phyloP scores from a whole-genome alignment of 2,113 vertebrate species.

The Amphilophus citrinellus region DNA sequence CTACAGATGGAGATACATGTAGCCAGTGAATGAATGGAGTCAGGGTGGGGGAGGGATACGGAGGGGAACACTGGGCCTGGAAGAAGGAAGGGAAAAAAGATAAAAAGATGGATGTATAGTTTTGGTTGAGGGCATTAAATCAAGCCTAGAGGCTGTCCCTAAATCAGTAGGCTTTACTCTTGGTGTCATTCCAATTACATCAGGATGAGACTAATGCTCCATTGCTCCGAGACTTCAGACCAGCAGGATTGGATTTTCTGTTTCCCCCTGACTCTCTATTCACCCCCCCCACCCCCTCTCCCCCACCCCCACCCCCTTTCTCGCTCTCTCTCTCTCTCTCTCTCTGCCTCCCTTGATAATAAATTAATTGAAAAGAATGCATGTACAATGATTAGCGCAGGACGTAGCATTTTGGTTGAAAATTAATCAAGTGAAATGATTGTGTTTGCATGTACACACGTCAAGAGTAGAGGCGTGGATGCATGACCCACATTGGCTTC shows the following conservation, averaged over 20 bases:
- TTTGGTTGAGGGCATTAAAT: conserved; percentile 90
- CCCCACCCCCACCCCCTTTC: background rate
- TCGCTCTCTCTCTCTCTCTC: background rate
- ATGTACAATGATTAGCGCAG: conserved; percentile 75
- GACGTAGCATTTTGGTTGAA: conserved; percentile 56
- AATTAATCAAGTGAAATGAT: conserved; percentile 70
- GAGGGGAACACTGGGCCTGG: conserved; percentile 14
- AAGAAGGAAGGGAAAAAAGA: conserved; percentile 68
- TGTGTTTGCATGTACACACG: conserved; percentile 37
- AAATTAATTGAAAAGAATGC: conserved; percentile 78
- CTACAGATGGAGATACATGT: conserved; percentile 69
- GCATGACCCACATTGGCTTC: background rate
- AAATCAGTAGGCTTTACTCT: conserved; percentile 80
- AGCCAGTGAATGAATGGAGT: conserved; percentile 50
- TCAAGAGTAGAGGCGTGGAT: conserved; percentile 14
- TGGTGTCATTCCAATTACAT: conserved; percentile 79
- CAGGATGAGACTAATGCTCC: conserved; percentile 81
- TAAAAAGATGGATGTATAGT: conserved; percentile 89
- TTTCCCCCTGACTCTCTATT: conserved; percentile 50
- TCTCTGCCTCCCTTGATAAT: conserved; percentile 68
- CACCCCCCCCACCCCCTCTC: conserved; percentile 34
- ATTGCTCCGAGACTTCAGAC: conserved; percentile 67
- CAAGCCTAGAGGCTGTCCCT: conserved; percentile 86
- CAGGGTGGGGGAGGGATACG: conserved; percentile 62
- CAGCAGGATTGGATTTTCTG: conserved; percentile 73